Evolutionary conservation across 2,113 vertebrate species (phyloP).

Genomic region (Myiozetetes cayanensis): DNA sequence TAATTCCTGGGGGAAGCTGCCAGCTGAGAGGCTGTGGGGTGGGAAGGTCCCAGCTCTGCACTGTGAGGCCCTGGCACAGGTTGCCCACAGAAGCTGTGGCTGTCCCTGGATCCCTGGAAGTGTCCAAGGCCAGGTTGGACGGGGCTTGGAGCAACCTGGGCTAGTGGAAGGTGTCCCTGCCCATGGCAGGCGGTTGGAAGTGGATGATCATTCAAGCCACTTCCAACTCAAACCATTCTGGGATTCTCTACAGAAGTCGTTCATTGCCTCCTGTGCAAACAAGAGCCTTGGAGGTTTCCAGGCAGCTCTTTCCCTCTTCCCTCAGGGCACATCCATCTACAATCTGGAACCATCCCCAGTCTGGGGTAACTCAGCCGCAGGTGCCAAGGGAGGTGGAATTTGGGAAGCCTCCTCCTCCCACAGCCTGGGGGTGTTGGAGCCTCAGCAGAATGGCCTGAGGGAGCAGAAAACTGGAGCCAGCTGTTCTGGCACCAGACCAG

Average conservation of each 20-base stretch:
- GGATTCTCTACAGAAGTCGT: background rate
- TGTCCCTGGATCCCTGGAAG: background rate
- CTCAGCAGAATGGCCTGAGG: background rate
- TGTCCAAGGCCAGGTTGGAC: accelerated
- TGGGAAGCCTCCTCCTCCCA: background rate
- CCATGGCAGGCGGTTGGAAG: background rate
- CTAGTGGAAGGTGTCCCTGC: background rate
- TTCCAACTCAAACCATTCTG: background rate
- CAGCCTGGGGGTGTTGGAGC: background rate
- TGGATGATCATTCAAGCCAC: accelerated
- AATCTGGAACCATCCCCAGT: background rate
- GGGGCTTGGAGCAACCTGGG: background rate
- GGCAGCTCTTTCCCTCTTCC: background rate
- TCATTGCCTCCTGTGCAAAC: background rate
- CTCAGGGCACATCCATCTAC: background rate
- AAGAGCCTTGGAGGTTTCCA: background rate
- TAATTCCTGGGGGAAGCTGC: background rate
- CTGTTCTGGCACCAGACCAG: background rate
- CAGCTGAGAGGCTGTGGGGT: background rate
- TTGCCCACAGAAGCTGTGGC: background rate
- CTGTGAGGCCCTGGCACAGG: background rate
- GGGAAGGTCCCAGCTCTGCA: background rate
- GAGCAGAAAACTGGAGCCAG: background rate
- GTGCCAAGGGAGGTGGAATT: background rate
- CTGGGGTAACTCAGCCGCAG: background rate